Base-by-base conservation (phyloP, 2,113 vertebrate species). In the Brachyhypopomus occidentalis region DNA sequence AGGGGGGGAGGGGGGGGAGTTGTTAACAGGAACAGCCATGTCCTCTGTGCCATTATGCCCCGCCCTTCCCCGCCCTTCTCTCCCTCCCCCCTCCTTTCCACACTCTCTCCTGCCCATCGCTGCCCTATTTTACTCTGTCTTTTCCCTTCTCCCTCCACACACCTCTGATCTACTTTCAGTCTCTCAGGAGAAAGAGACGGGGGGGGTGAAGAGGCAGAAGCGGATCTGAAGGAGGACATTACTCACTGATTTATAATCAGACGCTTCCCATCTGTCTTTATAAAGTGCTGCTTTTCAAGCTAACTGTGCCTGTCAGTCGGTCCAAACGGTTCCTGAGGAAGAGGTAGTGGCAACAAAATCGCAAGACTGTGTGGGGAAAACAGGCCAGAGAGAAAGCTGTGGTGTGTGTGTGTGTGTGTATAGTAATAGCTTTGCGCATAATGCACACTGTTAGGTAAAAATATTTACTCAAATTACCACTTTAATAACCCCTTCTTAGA, bases 101-200 rank as follows among this genome's bases (percentile, higher is more conserved):
- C 80, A n/a, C 23, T 77, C 80, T 22, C 72, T 27, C 64, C 17
- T 20, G 60, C 45, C 62, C 27, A 55, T 34, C 30, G 62, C 30
- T 84, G 83, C 12, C 77, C 83, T 74, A 84, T 58, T 80, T 84
- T n/a, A 71, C 30, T 20, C 67, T 45, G 1, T 16, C 45, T 55
- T 72, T 60, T 19, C 62, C 34, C 4, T 16, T 59, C 72, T 70
- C 80, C 63, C 74, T 66, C 60, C 30, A 22, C 74, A 81, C 63
- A 81, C 72, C 72, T 76, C 72, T 75, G 72, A 70, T 70, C 80
- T 76, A 75, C 72, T 81, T 81, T 81, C 38, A 70, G 75, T 25
- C 63, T 76, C 71, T 56, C 52, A 12, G 23, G 75, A 23, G 60
- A 14, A 12, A n/a, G 16, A 52, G 5, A 72, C 34, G 8, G 14